A percentile compares a stretch with the other conserved stretches of the same genome.
Conservation (phyloP, 1,140 invertebrate genomes). For the Pseudomyrmex pallidus region DNA sequence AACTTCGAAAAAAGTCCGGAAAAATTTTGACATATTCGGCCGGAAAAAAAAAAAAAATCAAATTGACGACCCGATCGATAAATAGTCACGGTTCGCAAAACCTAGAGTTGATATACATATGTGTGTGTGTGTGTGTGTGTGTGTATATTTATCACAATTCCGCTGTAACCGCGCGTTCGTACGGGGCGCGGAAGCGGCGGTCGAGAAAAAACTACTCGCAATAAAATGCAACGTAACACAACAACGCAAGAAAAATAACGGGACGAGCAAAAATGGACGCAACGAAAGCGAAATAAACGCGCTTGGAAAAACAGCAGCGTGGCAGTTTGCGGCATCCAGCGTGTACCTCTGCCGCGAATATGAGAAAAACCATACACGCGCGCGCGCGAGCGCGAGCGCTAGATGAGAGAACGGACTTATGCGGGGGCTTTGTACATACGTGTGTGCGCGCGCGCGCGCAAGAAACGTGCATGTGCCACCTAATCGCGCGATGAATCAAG, state of each 20-base stretch:
- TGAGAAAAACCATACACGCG: conserved; percentile 49
- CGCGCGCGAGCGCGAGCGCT: conserved; percentile 29
- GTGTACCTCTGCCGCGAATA: conserved; percentile 33
- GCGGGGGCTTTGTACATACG: not conserved
- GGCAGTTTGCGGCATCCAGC: conserved; percentile 32
- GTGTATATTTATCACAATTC: conserved; percentile 19
- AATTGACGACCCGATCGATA: not conserved
- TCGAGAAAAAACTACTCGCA: conserved; percentile 17
- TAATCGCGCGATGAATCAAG: conserved; percentile 61
- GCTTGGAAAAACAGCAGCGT: conserved; percentile 42
- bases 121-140: not conserved
- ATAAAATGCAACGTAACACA: conserved; percentile 49
- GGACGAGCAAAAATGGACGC: conserved; percentile 31
- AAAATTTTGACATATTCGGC: too few relatives aligned
- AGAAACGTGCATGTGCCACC: conserved; percentile 35
- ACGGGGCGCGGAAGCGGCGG: conserved; percentile 20
- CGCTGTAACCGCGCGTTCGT: conserved; percentile 32
- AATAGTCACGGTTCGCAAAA: not conserved
- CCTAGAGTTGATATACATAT: too few relatives aligned
- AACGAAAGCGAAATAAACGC: conserved; percentile 60
- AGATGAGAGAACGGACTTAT: conserved; percentile 34
- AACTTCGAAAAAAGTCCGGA: too few relatives aligned
- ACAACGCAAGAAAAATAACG: conserved; percentile 58
- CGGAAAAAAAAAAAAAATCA: not conserved
- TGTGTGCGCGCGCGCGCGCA: not conserved